Evolutionary conservation across 2,797 vertebrate species (phyloP).

Genomic region (Hyperoplus lanceolatus): DNA sequence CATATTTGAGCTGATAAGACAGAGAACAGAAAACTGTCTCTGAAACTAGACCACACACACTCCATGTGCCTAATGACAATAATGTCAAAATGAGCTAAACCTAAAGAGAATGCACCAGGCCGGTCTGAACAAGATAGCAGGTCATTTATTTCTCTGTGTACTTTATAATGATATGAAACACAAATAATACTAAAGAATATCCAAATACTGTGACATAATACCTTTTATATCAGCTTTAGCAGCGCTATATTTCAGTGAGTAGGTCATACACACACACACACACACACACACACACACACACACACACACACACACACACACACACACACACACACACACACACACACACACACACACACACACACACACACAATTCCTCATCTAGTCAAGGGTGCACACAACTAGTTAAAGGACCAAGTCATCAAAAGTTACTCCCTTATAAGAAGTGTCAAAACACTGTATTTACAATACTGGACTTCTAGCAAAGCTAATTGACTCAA

Average conservation of each 20-base stretch:
- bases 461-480: constrained; percentile 23
- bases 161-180: constrained; percentile 38
- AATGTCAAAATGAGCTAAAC: constrained; percentile 40
- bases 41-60: constrained; percentile 48
- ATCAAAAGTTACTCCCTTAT: constrained; percentile 57
- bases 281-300: background rate
- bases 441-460: constrained; percentile 37
- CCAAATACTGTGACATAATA: constrained; percentile 73
- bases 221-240: constrained; percentile 66
- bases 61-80: constrained; percentile 31
- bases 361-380: background rate
- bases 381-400: constrained; percentile 20
- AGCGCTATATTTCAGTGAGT: constrained; percentile 71
- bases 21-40: constrained; percentile 34
- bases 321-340: background rate
- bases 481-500: constrained; percentile 20
- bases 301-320: constrained; percentile 3
- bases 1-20: constrained; percentile 51
- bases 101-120: background rate
- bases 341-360: constrained; percentile 8
- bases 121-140: constrained; percentile 27
- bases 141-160: constrained; percentile 33
- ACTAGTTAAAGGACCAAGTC: constrained; percentile 32
- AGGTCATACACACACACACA: constrained; percentile 5
- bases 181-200: constrained; percentile 66